Evolutionary conservation across 2,888 invertebrate species (phyloP), one percentile per base, ranked within the genome.

Genomic region (Litoditis marina): DNA sequence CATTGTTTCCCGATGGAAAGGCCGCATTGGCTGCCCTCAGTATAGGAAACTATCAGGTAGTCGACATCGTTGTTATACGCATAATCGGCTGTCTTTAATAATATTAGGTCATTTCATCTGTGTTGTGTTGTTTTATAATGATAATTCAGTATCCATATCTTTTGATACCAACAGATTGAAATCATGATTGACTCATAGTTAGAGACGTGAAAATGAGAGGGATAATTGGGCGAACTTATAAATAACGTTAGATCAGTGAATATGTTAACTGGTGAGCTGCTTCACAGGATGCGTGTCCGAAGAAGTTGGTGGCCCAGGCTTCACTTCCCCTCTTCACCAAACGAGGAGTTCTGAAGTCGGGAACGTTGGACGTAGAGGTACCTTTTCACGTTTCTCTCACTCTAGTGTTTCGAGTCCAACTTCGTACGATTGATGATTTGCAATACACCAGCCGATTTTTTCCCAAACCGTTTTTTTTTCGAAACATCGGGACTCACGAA

Each of bases 271-370:
- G n/a, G n/a, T n/a, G n/a, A n/a, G n/a, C n/a, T n/a, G n/a, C n/a
- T n/a, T 7, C 25, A 22, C 50, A 61, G 61, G 28, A 28, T 3
- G n/a, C 55, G 4, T 55, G 54, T n/a, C 61, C 61, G 7, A 62
- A 57, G 39, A 49, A 34, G 27, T 60, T 93, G 13, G 89, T 95
- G 31, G 96, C 96, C 0, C 93, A 94, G 7, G 94, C 95, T 42
- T 89, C 92, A 0, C 90, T 98, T 73, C 89, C 91, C 0, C 85
- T 98, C 44, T 98, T 98, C 84, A 93, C 94, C 50, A 95, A 95
- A 84, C 90, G 92, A 85, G 94, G 94, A 50, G 89, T 92, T 83
- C 89, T 92, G 82, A 88, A 92, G 74, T 89, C 80, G 64, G 78
- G 74, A 6, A 90, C 92, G 88, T 87, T 91, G 83, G 95, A 95